These are phyloP conservation scores for Onychomys leucogaster DNA, from an alignment of 2,797 vertebrate species.

Conservation along the genomic window DNA sequence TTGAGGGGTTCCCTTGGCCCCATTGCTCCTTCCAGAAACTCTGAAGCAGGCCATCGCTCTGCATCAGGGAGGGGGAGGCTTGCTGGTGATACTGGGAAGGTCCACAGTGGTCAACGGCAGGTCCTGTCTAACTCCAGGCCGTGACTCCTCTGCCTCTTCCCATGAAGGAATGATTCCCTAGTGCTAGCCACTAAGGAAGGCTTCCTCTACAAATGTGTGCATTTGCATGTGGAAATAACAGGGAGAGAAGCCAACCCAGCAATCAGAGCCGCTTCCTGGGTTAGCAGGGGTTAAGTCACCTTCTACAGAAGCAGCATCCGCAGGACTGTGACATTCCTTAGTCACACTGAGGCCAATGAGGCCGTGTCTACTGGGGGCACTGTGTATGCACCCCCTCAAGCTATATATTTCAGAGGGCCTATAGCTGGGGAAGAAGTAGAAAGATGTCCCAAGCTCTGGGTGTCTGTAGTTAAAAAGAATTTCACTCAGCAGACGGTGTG, in stretches of 20 bases:
- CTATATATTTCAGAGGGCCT: neutral
- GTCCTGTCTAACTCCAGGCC: neutral
- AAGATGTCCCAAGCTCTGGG: neutral
- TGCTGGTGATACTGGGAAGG: neutral
- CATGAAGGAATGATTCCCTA: neutral
- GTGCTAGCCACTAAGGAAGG: neutral
- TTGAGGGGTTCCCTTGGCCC: neutral
- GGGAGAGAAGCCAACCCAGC: neutral
- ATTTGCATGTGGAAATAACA: neutral
- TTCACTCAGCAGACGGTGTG: slow-evolving; percentile 1
- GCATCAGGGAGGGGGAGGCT: neutral
- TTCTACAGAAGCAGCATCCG: neutral
- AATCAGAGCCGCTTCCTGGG: neutral
- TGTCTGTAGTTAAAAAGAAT: slow-evolving; percentile 57
- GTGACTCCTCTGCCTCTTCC: neutral
- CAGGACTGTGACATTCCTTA: neutral
- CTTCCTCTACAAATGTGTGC: neutral
- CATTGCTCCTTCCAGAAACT: neutral
- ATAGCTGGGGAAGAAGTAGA: accelerated
- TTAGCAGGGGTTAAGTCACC: neutral
- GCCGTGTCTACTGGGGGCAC: neutral
- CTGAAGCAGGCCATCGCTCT: neutral
- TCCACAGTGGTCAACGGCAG: accelerated
- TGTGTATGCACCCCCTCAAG: neutral
- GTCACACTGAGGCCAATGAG: neutral